phyloP scores from a whole-genome alignment of 2,113 vertebrate genomes.

The Marcusenius ussheri region DNA sequence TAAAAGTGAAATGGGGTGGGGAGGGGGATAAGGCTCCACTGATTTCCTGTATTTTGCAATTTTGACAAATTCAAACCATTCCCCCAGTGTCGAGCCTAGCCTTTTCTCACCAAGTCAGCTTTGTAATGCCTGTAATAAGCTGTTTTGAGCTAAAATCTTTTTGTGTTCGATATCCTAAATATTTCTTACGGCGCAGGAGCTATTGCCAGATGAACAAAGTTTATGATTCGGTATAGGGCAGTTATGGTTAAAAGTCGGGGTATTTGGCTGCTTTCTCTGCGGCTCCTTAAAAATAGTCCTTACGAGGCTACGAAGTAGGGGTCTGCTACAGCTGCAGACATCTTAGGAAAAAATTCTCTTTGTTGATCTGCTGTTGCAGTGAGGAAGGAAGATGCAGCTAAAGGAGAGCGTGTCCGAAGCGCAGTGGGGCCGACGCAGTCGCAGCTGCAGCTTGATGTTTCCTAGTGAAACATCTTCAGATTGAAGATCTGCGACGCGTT shows the following conservation, averaged over 20 bases:
- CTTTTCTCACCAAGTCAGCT: not conserved
- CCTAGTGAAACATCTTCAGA: conserved; percentile 1
- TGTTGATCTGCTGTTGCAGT: not conserved
- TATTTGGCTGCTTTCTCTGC: not conserved
- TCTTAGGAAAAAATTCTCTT: not conserved
- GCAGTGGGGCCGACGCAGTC: not conserved
- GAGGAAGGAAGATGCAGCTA: not conserved
- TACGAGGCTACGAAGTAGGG: not conserved
- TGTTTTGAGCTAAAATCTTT: not conserved
- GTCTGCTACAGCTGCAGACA: not conserved
- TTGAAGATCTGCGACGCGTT: conserved; percentile 10
- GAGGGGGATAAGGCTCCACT: conserved; percentile 55
- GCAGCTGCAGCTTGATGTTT: not conserved
- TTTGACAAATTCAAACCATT: conserved; percentile 45
- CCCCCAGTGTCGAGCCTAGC: conserved; percentile 26
- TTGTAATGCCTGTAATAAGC: not conserved
- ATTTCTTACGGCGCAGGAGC: not conserved
- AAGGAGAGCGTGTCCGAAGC: not conserved
- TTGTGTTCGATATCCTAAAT: not conserved
- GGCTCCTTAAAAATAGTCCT: not conserved
- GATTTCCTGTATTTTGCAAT: conserved; percentile 36
- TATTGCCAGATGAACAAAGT: not conserved
- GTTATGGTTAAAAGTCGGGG: not conserved
- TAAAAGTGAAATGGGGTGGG: conserved; percentile 59
- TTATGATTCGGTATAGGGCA: not conserved